phyloP scores from a whole-genome alignment of 2,797 vertebrate genomes.

The Tauraco hartlaubi region DNA sequence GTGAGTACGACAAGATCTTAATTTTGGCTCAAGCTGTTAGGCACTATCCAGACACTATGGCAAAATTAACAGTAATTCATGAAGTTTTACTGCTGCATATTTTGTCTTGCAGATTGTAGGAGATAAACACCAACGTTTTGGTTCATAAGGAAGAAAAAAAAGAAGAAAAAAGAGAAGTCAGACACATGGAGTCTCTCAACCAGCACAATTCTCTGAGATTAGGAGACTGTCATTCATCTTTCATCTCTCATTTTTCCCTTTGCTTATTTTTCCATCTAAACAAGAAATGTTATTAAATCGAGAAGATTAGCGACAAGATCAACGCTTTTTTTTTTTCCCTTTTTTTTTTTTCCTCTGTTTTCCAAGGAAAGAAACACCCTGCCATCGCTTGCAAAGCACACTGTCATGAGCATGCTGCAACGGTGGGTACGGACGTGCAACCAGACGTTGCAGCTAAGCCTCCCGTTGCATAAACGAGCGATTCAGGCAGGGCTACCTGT shows the following conservation, averaged over 20 bases:
- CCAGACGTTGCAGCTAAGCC: not conserved
- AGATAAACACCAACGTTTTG: not conserved
- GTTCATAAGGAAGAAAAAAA: not conserved
- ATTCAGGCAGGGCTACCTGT: conserved; percentile 55
- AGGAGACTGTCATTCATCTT: conserved; percentile 63
- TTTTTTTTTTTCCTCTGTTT: not conserved
- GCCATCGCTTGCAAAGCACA: not conserved
- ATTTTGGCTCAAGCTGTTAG: not conserved
- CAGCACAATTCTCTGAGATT: conserved; percentile 48
- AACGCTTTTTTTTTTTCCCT: not conserved
- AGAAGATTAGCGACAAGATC: not conserved
- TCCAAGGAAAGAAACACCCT: not conserved
- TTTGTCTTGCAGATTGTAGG: not conserved
- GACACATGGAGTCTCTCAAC: not conserved
- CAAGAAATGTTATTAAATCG: conserved; percentile 38
- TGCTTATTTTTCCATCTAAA: conserved; percentile 68
- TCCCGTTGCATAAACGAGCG: not conserved
- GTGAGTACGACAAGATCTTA: not conserved
- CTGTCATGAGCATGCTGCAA: not conserved
- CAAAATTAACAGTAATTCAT: not conserved
- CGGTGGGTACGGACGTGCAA: not conserved
- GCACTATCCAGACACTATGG: not conserved
- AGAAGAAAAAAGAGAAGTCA: not conserved
- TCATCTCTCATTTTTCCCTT: conserved; percentile 69
- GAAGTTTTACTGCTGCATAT: not conserved